Evolutionary conservation across 1,140 invertebrate genomes (phyloP), one percentile per base, ranked within the genome.

Genomic region (Mercenaria mercenaria): DNA sequence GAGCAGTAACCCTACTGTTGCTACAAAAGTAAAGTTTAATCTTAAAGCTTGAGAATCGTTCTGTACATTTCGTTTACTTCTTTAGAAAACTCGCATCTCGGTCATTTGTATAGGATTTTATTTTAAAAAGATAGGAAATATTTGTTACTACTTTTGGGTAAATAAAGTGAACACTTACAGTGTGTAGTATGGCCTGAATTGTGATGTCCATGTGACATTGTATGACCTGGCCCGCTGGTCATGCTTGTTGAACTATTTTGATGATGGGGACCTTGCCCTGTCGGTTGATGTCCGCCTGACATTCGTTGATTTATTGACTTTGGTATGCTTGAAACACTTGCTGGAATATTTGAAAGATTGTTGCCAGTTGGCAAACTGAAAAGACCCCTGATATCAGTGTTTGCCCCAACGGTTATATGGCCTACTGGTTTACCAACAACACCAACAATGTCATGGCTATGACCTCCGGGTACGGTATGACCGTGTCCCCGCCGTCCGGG

Each of bases 361-460:
- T 50, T 29, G 4, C 29, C 76, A 37, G 15, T n/a, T 52, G 76
- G 76, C 43, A 79, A 37, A 56, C 76, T 79, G 29, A 79, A 79
- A 18, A 79, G 26, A 4, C 76, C 76, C 15, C 56, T 32, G 29
- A 79, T 56, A 37, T 79, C 76, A 13, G 32, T 59, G 18, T 79
- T 79, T 0, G 43, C 4, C 1, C 47, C 47, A 20, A 79, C 50
- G 1, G 76, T 79, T 4, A 79, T 34, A 8, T 47, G 18, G 0
- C 50, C 32, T 23, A 79, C 32, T 52, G 76, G 50, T 50, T 79
- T 50, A 37, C 76, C 76, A 32, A 79, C 50, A 39, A 79, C 11
- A 32, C 76, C 76, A 37, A 79, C 76, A 56, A 79, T 52, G 32
- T 37, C 47, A 79, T 79, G 76, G 56, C 50, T 39, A 79, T 56